These are phyloP conservation scores for Amazona vittata DNA, from an alignment of 2,113 vertebrate genomes.

Conservation along the genomic window DNA sequence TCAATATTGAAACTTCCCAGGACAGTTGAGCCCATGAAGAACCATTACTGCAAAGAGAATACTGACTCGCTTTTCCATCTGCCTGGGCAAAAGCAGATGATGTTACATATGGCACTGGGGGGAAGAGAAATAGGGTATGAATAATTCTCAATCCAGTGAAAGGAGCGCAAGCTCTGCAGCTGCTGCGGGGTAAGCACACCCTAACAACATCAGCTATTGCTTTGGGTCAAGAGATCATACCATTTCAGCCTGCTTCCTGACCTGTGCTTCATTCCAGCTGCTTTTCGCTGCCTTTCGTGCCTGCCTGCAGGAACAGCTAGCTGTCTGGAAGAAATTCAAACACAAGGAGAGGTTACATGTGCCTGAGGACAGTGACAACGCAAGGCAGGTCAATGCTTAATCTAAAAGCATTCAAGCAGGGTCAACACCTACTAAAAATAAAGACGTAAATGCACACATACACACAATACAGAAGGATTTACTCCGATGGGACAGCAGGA, in stretches of 20 bases:
- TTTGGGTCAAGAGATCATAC: slow-evolving; percentile 12
- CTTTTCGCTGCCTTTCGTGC: neutral
- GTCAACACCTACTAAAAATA: neutral
- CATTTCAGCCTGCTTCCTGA: slow-evolving; percentile 10
- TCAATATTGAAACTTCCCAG: neutral
- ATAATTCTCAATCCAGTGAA: neutral
- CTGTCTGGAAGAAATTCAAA: slow-evolving; percentile 16
- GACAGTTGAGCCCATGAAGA: neutral
- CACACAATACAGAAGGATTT: neutral
- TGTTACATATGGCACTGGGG: neutral
- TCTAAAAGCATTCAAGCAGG: neutral
- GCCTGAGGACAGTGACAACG: neutral
- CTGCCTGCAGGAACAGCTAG: slow-evolving; percentile 25
- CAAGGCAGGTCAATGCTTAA: neutral
- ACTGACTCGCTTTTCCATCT: slow-evolving; percentile 18
- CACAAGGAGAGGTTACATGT: neutral
- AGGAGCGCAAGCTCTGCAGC: neutral
- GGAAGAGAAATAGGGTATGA: neutral
- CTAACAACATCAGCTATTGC: neutral
- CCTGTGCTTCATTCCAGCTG: slow-evolving; percentile 8
- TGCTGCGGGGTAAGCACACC: neutral
- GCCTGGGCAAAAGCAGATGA: neutral
- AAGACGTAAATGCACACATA: neutral
- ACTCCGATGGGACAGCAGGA: neutral
- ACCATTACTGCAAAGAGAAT: neutral